Evolutionary conservation across 2,888 invertebrate species (phyloP), one percentile per base, ranked within the genome.

Genomic region (Agrochola circellaris): DNA sequence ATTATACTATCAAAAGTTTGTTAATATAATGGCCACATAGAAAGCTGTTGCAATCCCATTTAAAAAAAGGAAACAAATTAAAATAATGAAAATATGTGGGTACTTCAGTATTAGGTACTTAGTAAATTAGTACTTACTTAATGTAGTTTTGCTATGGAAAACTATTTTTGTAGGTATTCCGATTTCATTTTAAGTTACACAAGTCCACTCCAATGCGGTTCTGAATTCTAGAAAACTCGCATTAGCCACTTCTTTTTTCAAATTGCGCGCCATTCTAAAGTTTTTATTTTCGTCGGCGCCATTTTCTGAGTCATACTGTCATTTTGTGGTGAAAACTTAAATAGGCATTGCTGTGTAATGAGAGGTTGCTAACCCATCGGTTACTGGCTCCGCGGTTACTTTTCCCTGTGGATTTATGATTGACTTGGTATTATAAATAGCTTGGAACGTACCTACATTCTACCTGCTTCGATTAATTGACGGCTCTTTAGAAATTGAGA

Each of bases 321-420:
- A 81, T 86, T 88, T 87, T 79, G 88, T 54, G 87, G 87, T 87
- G 87, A 88, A 87, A 87, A 87, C 88, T 65, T 83, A 86, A 82
- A 82, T 75, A 66, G 70, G 65, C 69, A 78, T 87, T 54, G 58
- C 75, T 56, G 17, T 56, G 51, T 84, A 88, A 84, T 84, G 60
- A 72, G n/a, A 62, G 84, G 79, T 88, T 86, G 75, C 42, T 42
- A 64, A 87, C 76, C 75, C 68, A 73, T 73, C 58, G 73, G 34
- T 75, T 79, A 71, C 64, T 64, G 66, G 61, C 56, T 70, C 26
- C 60, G 45, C 62, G 73, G 79, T 84, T 83, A 73, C 83, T 84
- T 86, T 86, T 86, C 65, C 79, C n/a, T 83, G 51, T 54, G 45
- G 38, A 83, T 83, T 86, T 86, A 86, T 86, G 83, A 83, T 83